Evolutionary conservation across 1,140 invertebrate species (phyloP).

Genomic region (Papilio helenus): DNA sequence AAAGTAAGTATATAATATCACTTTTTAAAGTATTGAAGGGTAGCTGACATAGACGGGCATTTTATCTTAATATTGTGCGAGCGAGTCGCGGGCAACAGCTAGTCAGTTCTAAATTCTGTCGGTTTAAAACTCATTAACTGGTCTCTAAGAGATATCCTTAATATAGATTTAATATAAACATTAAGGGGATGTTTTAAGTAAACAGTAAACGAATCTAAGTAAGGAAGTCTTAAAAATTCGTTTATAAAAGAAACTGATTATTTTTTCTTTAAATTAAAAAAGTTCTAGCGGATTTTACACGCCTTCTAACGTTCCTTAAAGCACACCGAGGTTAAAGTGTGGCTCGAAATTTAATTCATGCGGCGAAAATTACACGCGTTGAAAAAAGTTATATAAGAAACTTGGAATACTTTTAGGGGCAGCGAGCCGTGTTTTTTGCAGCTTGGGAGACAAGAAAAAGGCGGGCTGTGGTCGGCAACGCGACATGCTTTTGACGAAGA

Average conservation of each 20-base stretch:
- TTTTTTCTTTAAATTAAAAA: constrained; percentile 12
- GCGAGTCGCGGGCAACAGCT: too few relatives aligned
- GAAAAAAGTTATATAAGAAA: constrained; percentile 36
- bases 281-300: neutral
- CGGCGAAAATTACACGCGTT: constrained; percentile 32
- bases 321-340: constrained; percentile 18
- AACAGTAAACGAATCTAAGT: neutral
- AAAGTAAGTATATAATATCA: neutral
- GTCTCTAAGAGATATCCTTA: too few relatives aligned
- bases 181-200: neutral
- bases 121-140: too few relatives aligned
- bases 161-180: too few relatives aligned
- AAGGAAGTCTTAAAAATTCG: neutral
- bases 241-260: neutral
- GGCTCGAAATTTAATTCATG: constrained; percentile 26
- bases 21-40: too few relatives aligned
- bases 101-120: too few relatives aligned
- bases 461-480: constrained; percentile 6
- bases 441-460: constrained; percentile 16
- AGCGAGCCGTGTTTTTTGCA: constrained; percentile 30
- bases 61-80: too few relatives aligned
- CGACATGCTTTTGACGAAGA: neutral
- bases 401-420: constrained; percentile 28
- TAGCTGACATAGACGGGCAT: too few relatives aligned
- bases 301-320: constrained; percentile 14